Conservation (phyloP, 2,797 vertebrate genomes). For the Eptatretus atami region DNA sequence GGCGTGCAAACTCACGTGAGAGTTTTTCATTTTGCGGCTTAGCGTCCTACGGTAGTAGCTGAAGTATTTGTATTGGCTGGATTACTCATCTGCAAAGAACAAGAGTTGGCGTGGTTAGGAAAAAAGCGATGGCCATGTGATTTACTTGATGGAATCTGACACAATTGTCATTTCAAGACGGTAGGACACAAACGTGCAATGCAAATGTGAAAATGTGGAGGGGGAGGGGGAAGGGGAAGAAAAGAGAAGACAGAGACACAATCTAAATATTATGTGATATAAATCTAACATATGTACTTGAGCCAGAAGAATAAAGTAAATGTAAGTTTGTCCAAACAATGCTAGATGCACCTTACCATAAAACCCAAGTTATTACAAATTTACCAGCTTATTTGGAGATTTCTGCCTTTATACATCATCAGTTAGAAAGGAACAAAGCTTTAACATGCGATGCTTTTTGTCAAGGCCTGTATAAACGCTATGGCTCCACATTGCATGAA, state of each 20-base stretch:
- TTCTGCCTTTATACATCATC: too few relatives aligned
- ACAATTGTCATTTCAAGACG: background rate
- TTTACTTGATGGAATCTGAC: background rate
- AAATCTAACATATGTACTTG: background rate
- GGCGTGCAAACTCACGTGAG: slow-evolving; percentile 1
- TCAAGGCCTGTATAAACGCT: too few relatives aligned
- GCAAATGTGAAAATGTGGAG: background rate
- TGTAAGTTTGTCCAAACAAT: too few relatives aligned
- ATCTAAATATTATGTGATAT: background rate
- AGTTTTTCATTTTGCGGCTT: slow-evolving; percentile 82
- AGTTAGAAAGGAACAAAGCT: too few relatives aligned
- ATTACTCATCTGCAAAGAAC: slow-evolving; percentile 50
- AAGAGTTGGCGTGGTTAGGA: background rate
- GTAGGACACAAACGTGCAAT: background rate
- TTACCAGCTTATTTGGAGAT: too few relatives aligned
- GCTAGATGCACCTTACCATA: too few relatives aligned
- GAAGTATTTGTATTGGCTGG: slow-evolving; percentile 94
- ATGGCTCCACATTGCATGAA: too few relatives aligned
- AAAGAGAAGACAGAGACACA: background rate
- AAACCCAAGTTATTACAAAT: too few relatives aligned
- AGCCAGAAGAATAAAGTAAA: too few relatives aligned
- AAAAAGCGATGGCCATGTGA: background rate
- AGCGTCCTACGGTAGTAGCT: slow-evolving; percentile 77
- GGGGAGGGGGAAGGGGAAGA: background rate
- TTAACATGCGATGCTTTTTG: too few relatives aligned